A percentile compares a stretch with the other conserved stretches of the same genome.
These are phyloP conservation scores for Mesitornis unicolor DNA, from an alignment of 2,113 vertebrate genomes.

Conservation along the genomic window DNA sequence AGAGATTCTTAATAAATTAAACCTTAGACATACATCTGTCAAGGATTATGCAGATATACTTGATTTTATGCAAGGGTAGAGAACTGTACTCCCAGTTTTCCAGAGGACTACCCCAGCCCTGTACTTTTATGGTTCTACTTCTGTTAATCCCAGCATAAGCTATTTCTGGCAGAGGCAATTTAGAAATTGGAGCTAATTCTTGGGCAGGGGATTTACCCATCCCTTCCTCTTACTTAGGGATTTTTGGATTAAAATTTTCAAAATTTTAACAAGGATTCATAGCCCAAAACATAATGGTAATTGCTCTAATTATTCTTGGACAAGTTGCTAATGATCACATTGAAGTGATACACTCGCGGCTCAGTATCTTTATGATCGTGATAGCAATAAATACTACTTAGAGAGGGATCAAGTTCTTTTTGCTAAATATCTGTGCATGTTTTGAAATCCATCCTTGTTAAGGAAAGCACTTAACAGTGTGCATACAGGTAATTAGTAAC, in stretches of 20 bases:
- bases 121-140: neutral
- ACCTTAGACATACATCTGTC: conserved; percentile 11
- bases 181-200: neutral
- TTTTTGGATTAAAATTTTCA: neutral
- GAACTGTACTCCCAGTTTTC: neutral
- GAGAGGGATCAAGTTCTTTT: neutral
- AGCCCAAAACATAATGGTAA: neutral
- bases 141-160: neutral
- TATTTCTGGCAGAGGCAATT: conserved; percentile 1
- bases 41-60: conserved; percentile 16
- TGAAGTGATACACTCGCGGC: neutral
- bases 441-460: neutral
- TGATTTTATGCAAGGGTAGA: neutral
- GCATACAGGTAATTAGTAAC: neutral
- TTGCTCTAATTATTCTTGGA: neutral
- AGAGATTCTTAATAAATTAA: neutral
- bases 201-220: neutral
- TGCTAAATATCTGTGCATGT: neutral
- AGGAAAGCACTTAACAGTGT: neutral
- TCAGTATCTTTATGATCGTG: neutral
- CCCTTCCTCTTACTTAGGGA: neutral
- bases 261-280: neutral
- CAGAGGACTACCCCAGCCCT: neutral
- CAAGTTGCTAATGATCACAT: neutral
- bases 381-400: neutral